Evolutionary conservation across 2,888 invertebrate genomes (phyloP), one percentile per base, ranked within the genome.

Genomic region (Andricus curvator): DNA sequence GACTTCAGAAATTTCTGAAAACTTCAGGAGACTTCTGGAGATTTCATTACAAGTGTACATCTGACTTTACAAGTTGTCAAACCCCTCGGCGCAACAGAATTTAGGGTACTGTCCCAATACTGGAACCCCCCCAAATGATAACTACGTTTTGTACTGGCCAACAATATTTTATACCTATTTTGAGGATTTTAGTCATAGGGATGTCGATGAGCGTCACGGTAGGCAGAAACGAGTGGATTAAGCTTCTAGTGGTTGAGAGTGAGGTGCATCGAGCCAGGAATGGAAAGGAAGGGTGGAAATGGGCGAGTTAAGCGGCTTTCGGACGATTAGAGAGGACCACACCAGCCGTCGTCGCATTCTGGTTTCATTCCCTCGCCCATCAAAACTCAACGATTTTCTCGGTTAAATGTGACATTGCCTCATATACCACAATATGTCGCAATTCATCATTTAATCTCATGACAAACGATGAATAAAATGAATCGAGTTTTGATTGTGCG

Each of bases 221-320:
- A 74, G n/a, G 56, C 9, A 51, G 56, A 56, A 37, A 74, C 56
- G 74, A 74, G 74, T 74, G 33, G 74, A 74, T 74, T 74, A 56
- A 74, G 33, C 51, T 70, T 33, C 51, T 51, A 33, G 51, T 68
- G 44, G 22, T 29, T 48, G 51, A 51, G 70, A 70, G 70, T 70
- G 29, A 70, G 51, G 65, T 66, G 67, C 67, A 60, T 66, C 65
- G 77, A 62, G 70, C 44, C 65, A 56, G 48, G 77, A 37, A 60
- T 66, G 77, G 78, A 81, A 81, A 76, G 77, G 81, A 81, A 83
- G 83, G 82, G 81, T 68, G 85, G 80, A 82, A 81, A 85, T 80
- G 85, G 81, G 78, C 60, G 80, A 84, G 84, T 84, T 90, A 90
- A 90, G 90, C 89, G 88, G 90, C 88, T 91, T 90, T 89, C 84